Evolutionary conservation across 1,140 invertebrate species (phyloP), one percentile per base, ranked within the genome.

Genomic region (Hypsibius dujardini): DNA sequence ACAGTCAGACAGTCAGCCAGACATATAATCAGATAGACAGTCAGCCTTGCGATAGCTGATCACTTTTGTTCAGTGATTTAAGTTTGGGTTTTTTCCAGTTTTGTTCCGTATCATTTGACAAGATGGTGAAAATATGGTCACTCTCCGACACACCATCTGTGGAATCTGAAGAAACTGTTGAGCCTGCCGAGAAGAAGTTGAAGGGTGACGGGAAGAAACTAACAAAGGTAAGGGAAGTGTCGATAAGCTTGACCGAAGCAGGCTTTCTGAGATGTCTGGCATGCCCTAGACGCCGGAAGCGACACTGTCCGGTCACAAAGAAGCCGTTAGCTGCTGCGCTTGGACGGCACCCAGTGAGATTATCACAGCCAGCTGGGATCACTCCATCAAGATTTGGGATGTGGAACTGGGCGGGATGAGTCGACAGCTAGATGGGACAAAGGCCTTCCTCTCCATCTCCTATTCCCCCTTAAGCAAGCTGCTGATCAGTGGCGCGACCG

Each of bases 361-460:
- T 12, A 84, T 90, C 14, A 92, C 91, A 0, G 84, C 85, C 74
- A 89, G 90, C 0, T 95, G 93, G 92, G 95, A 99, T 82, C 93
- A 98, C 76, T 91, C 92, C 0, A 81, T 98, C 7, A 88, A 89
- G 79, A 76, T 95, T 1, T 99, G 95, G 95, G 94, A 98, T 81
- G 82, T 89, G 45, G 87, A 92, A 79, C 78, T 89, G 47, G 87
- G 86, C 72, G 88, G 87, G 14, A 85, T 90, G 3, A 90, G 89
- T 77, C 83, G 85, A 56, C 89, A 92, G 79, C 83, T 91, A 74
- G 83, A 78, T 76, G 90, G 90, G 56, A 90, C 92, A 74, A 96
- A 96, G 80, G 88, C 90, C 46, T 92, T 95, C 78, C 88, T 97
- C 75, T 86, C 88, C 78, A 79, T 91, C 1, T 87, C 90, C 73